These are phyloP conservation scores for Pipistrellus pygmaeus DNA, from an alignment of 2,797 vertebrate species.

Conservation along the genomic window DNA sequence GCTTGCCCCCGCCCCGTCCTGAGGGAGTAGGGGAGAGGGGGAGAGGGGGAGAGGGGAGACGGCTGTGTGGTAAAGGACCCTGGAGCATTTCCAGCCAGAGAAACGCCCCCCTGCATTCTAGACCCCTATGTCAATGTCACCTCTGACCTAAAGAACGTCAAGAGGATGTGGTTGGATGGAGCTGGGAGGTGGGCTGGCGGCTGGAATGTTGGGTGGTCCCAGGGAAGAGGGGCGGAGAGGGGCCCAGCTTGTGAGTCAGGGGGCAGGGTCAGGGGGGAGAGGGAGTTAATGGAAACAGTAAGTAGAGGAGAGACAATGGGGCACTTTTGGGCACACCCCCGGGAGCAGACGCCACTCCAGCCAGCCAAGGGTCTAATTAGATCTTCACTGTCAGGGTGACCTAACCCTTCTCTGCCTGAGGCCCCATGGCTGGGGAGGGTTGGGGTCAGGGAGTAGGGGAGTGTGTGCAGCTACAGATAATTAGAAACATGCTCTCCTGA, in stretches of 20 bases:
- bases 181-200: not conserved
- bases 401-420: conserved; percentile 16
- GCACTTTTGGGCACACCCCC: not conserved
- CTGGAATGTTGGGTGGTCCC: not conserved
- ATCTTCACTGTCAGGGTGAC: conserved; percentile 36
- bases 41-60: too few species aligned
- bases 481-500: conserved; percentile 71
- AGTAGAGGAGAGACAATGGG: not conserved
- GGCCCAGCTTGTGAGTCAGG: not conserved
- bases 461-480: conserved; percentile 35
- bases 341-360: not conserved
- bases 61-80: conserved; percentile 1
- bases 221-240: not conserved
- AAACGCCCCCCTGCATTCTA: conserved; percentile 37
- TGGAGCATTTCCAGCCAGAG: conserved; percentile 29
- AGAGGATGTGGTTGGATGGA: not conserved
- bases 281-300: not conserved
- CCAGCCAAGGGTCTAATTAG: conserved; percentile 37
- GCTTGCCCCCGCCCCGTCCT: not conserved
- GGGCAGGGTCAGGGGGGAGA: not conserved
- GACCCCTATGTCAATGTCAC: not conserved
- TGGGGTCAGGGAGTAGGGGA: conserved; percentile 56
- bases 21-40: too few species aligned
- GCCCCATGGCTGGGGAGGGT: conserved; percentile 29
- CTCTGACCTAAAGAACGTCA: conserved; percentile 35